Percentiles rank a stretch among this genome's conserved stretches.
These are phyloP conservation scores for Euplexia lucipara DNA, from an alignment of 2,888 invertebrate genomes.

Conservation along the genomic window DNA sequence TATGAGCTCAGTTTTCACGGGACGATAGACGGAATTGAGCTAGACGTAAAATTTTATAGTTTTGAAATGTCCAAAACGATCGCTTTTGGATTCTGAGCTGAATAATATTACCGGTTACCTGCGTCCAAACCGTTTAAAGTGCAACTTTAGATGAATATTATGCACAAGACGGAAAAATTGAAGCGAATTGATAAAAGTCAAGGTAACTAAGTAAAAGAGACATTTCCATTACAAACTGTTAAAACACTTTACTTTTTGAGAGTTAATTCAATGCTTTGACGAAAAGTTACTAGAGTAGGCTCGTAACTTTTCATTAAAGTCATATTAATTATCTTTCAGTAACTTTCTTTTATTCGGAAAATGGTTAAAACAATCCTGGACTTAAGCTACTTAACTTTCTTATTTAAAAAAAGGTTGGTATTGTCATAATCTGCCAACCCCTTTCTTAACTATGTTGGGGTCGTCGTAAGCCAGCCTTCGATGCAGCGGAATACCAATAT, in stretches of 20 bases:
- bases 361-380: background rate
- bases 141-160: constrained; percentile 27
- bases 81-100: constrained; percentile 33
- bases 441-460: no score
- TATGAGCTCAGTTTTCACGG: background rate
- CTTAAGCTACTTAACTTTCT: background rate
- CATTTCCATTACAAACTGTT: background rate
- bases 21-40: constrained; percentile 29
- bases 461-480: no score
- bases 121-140: constrained; percentile 31
- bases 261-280: background rate
- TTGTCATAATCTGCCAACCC: no score
- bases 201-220: background rate
- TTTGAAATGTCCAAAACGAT: constrained; percentile 33
- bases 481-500: no score
- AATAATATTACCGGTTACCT: constrained; percentile 19
- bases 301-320: constrained; percentile 3
- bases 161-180: constrained; percentile 11
- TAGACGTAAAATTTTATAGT: constrained; percentile 43
- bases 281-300: background rate
- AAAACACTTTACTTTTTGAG: background rate
- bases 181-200: background rate
- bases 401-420: background rate
- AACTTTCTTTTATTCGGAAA: constrained; percentile 1
- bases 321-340: background rate